Base-by-base conservation (phyloP, 2,113 vertebrate species). In the Nycticebus coucang region DNA sequence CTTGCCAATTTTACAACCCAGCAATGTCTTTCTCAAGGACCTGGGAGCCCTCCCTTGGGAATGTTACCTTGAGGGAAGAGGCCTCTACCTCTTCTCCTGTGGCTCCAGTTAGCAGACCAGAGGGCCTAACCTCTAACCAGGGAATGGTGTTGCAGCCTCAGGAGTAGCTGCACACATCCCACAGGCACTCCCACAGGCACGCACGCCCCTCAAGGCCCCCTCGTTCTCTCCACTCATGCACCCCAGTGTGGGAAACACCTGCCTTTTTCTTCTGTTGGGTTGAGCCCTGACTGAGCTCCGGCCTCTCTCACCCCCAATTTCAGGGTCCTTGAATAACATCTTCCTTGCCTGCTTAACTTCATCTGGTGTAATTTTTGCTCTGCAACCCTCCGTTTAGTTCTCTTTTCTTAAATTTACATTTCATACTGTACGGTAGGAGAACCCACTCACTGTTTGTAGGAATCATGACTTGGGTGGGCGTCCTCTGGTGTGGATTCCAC, bases 161-260 rank as follows among this genome's bases (percentile, higher is more conserved):
- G 53, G 37, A 45, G 15, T 13, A 22, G 17, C 75, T 12, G n/a
- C 33, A 10, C 53, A 5, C 2, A 1, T 12, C 7, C 18, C 3
- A 0, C 0, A 3, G 8, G 4, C 17, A 4, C 0, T n/a, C n/a
- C n/a, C 3, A 0, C 0, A 3, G 8, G 4, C 17, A 4, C 0
- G 0, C 75, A 1, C 10, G 5, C 2, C 22, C n/a, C 57, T 12
- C 41, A 11, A 3, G 14, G 2, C 2, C 91, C 91, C 3, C 24
- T 10, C 12, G 19, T 0, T 1, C 4, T 12, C 71, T 4, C 21
- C 1, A 0, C 12, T 4, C 13, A 21, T n/a, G 26, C 18, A 35
- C 28, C 50, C 21, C 21, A 6, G 17, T 1, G 0, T 4, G 28
- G 28, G 53, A 57, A 10, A 19, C 21, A 22, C 35, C 68, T 22